Base-by-base conservation (phyloP, 2,888 invertebrate genomes). In the Trisateles emortualis region DNA sequence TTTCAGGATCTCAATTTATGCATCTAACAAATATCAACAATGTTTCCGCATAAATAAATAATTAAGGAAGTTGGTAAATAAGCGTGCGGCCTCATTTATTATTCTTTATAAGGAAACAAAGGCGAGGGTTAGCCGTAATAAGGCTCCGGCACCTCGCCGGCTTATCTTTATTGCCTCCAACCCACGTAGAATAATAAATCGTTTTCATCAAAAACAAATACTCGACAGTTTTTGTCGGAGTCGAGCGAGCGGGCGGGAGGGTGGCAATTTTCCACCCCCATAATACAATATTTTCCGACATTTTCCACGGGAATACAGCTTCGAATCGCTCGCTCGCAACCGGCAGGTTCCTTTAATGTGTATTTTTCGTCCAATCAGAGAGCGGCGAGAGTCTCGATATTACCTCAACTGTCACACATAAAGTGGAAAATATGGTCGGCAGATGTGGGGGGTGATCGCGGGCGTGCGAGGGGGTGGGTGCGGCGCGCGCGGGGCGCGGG, bases 381-480 rank as follows among this genome's bases (percentile, higher is more conserved):
- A 87, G 84, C 91, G 90, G 92, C 90, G 87, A 90, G 91, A 92
- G 90, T 90, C 93, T 92, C 93, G 93, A 93, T 93, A 93, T 93
- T 93, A 93, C 93, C 93, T 93, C 93, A 93, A 93, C 93, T 93
- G 93, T 93, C 93, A 93, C 93, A 93, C 93, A 93, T 93, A 93
- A 93, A 93, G 93, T 93, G 93, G 93, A 92, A 93, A 93, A 93
- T 93, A 93, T 93, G 93, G 93, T 93, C 92, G 90, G 89, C 88
- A 89, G 90, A 88, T 92, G 90, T 88, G 83, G 92, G 87, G 91
- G 84, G 84, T 68, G 75, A 60, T 70, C 69, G 76, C 77, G 76
- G 64, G 68, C 58, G 64, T 41, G 43, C 32, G 52, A 41, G 65
- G 58, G 54, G 43, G 59, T 43, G 51, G 64, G 65, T 45, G 72